Conservation (phyloP, 1,140 invertebrate genomes). For the Pseudobourletiella spinata region DNA sequence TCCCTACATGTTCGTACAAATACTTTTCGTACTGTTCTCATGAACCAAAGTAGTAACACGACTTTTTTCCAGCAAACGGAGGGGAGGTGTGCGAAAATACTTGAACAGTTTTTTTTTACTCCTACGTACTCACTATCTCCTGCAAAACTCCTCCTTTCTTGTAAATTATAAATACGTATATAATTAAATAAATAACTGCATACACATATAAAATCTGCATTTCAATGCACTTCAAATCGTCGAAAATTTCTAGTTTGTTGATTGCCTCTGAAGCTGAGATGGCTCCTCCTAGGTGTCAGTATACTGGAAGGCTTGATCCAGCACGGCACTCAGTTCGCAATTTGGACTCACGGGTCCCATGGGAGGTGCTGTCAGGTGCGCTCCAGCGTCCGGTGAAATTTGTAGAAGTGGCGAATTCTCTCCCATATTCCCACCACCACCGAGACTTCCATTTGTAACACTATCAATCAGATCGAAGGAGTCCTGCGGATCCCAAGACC, state of each 20-base stretch:
- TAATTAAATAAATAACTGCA: too few relatives aligned
- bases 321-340: constrained; percentile 34
- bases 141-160: too few relatives aligned
- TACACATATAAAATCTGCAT: too few relatives aligned
- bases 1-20: not conserved
- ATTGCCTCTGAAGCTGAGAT: constrained; percentile 8
- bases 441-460: constrained; percentile 32
- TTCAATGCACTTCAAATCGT: too few relatives aligned
- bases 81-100: constrained; percentile 25
- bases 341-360: constrained; percentile 32
- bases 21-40: too few relatives aligned
- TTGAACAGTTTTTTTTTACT: too few relatives aligned
- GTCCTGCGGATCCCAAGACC: constrained; percentile 34
- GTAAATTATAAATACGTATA: too few relatives aligned
- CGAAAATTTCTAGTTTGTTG: too few relatives aligned
- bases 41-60: too few relatives aligned
- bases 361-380: constrained; percentile 25
- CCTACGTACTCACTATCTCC: too few relatives aligned
- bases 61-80: too few relatives aligned
- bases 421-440: constrained; percentile 21
- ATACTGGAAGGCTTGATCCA: constrained; percentile 36
- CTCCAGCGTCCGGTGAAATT: constrained; percentile 31
- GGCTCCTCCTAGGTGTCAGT: constrained; percentile 25
- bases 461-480: constrained; percentile 35
- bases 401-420: constrained; percentile 33